Evolutionary conservation across 2,888 invertebrate genomes (phyloP).

Genomic region (Criorhina ranunculi): DNA sequence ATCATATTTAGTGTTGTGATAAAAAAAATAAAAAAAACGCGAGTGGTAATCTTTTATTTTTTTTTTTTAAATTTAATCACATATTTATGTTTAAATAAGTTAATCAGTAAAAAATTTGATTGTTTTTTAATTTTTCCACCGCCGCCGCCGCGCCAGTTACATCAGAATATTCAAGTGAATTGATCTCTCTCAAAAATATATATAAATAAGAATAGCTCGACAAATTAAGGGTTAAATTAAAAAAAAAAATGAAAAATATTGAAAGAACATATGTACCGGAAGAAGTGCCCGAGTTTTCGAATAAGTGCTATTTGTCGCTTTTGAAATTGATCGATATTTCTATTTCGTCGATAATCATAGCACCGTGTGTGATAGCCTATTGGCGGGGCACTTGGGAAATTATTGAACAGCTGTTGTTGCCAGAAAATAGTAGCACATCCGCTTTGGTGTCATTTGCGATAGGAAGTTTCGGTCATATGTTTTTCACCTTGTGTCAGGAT

Average conservation of each 20-base stretch:
- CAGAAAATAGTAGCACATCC: slow-evolving; percentile 87
- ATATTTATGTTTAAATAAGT: slow-evolving; percentile 13
- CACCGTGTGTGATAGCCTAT: slow-evolving; percentile 93
- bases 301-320: slow-evolving; percentile 80
- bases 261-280: slow-evolving; percentile 21
- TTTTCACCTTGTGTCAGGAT: slow-evolving; percentile 89
- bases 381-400: slow-evolving; percentile 95
- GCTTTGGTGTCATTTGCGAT: slow-evolving; percentile 89
- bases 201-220: too few relatives aligned
- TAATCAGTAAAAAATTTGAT: too few relatives aligned
- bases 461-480: slow-evolving; percentile 89
- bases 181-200: slow-evolving; percentile 4
- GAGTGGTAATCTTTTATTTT: slow-evolving; percentile 22
- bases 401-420: slow-evolving; percentile 90
- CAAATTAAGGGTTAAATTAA: neutral
- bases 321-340: slow-evolving; percentile 89
- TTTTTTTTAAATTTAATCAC: slow-evolving; percentile 8
- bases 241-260: slow-evolving; percentile 22
- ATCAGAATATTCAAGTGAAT: slow-evolving; percentile 34
- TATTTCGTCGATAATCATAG: slow-evolving; percentile 90
- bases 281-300: slow-evolving; percentile 42
- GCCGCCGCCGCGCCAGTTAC: slow-evolving; percentile 10
- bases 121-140: too few relatives aligned
- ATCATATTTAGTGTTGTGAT: slow-evolving; percentile 3
- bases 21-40: too few relatives aligned